These are phyloP conservation scores for Desoria tigrina DNA, from an alignment of 2,888 invertebrate species.

Conservation along the genomic window DNA sequence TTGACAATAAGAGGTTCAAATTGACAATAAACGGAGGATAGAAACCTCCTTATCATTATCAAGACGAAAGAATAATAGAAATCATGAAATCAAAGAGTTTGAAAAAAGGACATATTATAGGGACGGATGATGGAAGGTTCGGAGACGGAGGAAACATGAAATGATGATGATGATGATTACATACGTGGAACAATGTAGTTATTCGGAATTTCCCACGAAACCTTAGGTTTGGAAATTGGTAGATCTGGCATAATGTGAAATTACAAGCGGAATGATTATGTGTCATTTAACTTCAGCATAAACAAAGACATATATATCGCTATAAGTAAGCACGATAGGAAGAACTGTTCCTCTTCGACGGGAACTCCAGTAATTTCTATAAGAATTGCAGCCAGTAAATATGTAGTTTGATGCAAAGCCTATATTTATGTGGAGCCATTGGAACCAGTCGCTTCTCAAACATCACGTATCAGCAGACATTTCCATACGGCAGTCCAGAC, in stretches of 20 bases:
- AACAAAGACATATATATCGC: constrained; percentile 27
- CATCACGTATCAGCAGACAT: constrained; percentile 5
- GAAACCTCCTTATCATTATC: too few species aligned
- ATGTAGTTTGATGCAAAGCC: constrained; percentile 34
- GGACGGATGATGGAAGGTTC: background rate
- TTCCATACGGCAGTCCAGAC: constrained; percentile 2
- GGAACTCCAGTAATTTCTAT: constrained; percentile 38
- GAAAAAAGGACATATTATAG: background rate
- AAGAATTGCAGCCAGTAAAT: constrained; percentile 29
- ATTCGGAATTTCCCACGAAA: constrained; percentile 23
- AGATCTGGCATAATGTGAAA: constrained; percentile 18
- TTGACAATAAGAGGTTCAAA: too few species aligned
- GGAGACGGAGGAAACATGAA: constrained; percentile 6
- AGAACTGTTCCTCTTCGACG: constrained; percentile 28
- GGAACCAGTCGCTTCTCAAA: constrained; percentile 16
- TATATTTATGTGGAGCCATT: constrained; percentile 45
- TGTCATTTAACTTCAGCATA: constrained; percentile 23
- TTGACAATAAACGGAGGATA: too few species aligned
- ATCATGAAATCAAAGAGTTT: too few species aligned
- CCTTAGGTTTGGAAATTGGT: constrained; percentile 12
- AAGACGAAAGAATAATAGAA: too few species aligned
- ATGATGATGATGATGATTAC: constrained; percentile 26
- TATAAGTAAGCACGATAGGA: constrained; percentile 16
- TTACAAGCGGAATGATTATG: constrained; percentile 20
- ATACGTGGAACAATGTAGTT: constrained; percentile 14